Percentiles rank a stretch among this genome's conserved stretches.
Evolutionary conservation across 2,888 invertebrate genomes (phyloP).

Genomic region (Crocallis elinguaria): DNA sequence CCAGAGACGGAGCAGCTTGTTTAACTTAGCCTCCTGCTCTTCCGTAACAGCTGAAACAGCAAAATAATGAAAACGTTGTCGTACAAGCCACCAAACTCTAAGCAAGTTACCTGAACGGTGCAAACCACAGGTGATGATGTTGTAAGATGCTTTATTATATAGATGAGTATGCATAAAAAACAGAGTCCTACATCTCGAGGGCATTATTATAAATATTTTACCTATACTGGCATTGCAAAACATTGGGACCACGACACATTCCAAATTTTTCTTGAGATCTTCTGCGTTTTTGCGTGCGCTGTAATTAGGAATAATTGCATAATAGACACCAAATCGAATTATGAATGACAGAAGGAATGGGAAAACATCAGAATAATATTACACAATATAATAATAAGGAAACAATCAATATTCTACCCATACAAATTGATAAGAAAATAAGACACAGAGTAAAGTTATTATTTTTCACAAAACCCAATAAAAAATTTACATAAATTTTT

Average conservation of each 20-base stretch:
- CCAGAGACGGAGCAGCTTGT: conserved; percentile 97
- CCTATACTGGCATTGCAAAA: conserved; percentile 97
- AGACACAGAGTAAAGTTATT: neutral
- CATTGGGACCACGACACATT: conserved; percentile 98
- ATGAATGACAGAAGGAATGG: conserved; percentile 52
- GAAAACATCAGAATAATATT: conserved; percentile 42
- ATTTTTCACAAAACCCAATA: neutral
- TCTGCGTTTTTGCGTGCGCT: conserved; percentile 98
- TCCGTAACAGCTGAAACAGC: conserved; percentile 90
- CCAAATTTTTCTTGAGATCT: conserved; percentile 96
- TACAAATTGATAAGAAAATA: neutral
- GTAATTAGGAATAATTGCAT: conserved; percentile 85
- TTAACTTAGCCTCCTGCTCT: conserved; percentile 95
- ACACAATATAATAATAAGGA: conserved; percentile 1
- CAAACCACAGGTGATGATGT: conserved; percentile 74
- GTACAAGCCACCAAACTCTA: conserved; percentile 60
- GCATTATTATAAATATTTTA: conserved; percentile 85
- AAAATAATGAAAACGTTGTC: conserved; percentile 74
- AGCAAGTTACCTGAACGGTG: conserved; percentile 80
- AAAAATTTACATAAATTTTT: neutral
- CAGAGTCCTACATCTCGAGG: conserved; percentile 80
- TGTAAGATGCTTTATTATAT: conserved; percentile 70
- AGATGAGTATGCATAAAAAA: conserved; percentile 74
- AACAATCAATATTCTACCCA: neutral
- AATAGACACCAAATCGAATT: conserved; percentile 77